Evolutionary conservation across 2,113 vertebrate genomes (phyloP).

Genomic region (Ivindomyrus marchei): DNA sequence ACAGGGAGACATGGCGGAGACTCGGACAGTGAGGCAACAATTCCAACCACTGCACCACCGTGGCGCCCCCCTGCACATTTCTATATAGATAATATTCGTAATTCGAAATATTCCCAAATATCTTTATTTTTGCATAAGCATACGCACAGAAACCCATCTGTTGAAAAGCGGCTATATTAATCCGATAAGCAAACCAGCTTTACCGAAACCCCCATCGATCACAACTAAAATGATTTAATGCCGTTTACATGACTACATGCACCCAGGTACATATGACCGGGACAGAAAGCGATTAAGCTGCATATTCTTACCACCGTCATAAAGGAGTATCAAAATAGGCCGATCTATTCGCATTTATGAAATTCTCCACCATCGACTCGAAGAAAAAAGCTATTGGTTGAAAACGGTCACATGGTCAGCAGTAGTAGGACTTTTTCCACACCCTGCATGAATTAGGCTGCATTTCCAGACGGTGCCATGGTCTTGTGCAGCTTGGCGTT

Average conservation of each 20-base stretch:
- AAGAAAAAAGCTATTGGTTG: conserved; percentile 67
- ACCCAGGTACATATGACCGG: background rate
- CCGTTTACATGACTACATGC: background rate
- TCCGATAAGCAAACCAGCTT: background rate
- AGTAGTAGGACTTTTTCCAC: background rate
- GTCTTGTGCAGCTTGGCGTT: background rate
- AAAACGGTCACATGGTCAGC: background rate
- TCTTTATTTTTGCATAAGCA: background rate
- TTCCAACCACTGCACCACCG: background rate
- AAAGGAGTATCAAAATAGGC: background rate
- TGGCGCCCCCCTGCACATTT: background rate
- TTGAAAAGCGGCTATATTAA: background rate
- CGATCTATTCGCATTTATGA: background rate
- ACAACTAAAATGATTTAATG: background rate
- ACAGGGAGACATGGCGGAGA: background rate
- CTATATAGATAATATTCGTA: background rate
- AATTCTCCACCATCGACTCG: conserved; percentile 36
- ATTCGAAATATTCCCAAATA: background rate
- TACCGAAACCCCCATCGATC: background rate
- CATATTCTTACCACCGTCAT: background rate
- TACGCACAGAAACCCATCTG: background rate
- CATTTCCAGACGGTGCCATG: background rate
- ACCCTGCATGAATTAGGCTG: background rate
- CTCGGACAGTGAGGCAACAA: background rate
- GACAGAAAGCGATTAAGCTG: background rate